Conservation (phyloP, 2,113 vertebrate species). For the Ochotona curzoniae region DNA sequence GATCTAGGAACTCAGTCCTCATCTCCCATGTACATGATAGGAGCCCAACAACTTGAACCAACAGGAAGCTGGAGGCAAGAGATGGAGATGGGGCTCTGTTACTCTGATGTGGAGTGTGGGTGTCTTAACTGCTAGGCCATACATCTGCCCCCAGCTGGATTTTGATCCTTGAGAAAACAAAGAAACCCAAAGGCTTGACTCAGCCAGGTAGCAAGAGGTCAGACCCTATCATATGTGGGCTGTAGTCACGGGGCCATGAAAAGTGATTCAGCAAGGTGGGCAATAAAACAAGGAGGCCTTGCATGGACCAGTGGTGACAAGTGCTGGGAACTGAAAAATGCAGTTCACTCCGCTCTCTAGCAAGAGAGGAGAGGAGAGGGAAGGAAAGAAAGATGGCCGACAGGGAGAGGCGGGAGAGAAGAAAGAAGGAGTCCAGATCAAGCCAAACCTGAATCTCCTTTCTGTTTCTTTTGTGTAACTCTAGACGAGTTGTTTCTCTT, state of each 20-base stretch:
- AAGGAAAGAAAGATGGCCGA: rapidly evolving
- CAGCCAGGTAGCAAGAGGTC: neutral
- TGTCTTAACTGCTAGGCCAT: neutral
- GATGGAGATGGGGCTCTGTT: no score
- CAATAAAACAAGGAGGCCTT: neutral
- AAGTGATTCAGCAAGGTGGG: neutral
- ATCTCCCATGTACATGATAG: no score
- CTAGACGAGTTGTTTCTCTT: neutral
- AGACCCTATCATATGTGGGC: neutral
- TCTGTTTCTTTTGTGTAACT: neutral
- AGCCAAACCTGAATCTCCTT: neutral
- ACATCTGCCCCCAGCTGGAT: neutral
- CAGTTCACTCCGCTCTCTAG: neutral
- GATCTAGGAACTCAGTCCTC: no score
- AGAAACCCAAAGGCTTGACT: neutral
- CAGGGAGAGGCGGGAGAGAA: no score
- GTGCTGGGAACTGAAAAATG: neutral
- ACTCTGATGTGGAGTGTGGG: no score
- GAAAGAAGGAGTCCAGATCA: neutral
- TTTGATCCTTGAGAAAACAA: conserved; percentile 35
- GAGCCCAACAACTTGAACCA: no score
- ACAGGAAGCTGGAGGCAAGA: no score
- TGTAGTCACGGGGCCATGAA: neutral
- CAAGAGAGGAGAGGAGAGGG: rapidly evolving
- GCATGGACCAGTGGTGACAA: neutral